phyloP scores from a whole-genome alignment of 2,113 vertebrate species.

The Poicephalus meyeri region DNA sequence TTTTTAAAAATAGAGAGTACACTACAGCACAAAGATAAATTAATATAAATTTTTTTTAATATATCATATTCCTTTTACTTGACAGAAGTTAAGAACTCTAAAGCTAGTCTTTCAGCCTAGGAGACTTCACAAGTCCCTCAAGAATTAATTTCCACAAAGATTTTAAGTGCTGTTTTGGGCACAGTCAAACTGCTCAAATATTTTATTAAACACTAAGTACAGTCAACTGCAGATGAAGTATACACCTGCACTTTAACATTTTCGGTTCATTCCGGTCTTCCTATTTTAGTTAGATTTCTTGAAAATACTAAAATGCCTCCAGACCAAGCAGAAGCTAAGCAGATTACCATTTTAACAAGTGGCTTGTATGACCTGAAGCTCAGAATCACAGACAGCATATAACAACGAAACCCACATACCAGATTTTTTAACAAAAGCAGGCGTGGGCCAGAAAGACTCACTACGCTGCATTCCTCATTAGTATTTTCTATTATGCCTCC shows the following conservation, averaged over 20 bases:
- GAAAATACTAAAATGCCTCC: not conserved
- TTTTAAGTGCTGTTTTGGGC: not conserved
- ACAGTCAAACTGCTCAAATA: not conserved
- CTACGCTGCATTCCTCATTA: not conserved
- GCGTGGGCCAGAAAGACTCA: not conserved
- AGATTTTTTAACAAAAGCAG: not conserved
- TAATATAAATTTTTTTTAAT: not conserved
- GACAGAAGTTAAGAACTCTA: not conserved
- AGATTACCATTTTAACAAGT: not conserved
- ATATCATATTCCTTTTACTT: not conserved
- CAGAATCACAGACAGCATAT: not conserved
- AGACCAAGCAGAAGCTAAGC: not conserved
- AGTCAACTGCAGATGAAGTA: not conserved
- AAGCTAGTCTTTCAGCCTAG: not conserved
- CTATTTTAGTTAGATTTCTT: not conserved
- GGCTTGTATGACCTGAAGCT: not conserved
- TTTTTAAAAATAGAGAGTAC: not conserved
- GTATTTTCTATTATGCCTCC: not conserved
- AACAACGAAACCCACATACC: not conserved
- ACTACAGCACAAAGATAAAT: not conserved
- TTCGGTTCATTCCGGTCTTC: not conserved
- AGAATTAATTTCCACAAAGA: not conserved
- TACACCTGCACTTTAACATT: not conserved
- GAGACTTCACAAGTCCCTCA: not conserved
- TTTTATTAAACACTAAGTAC: not conserved